These are phyloP conservation scores for Ophioninae sp. DNA, from an alignment of 2,888 invertebrate species.

Conservation along the genomic window DNA sequence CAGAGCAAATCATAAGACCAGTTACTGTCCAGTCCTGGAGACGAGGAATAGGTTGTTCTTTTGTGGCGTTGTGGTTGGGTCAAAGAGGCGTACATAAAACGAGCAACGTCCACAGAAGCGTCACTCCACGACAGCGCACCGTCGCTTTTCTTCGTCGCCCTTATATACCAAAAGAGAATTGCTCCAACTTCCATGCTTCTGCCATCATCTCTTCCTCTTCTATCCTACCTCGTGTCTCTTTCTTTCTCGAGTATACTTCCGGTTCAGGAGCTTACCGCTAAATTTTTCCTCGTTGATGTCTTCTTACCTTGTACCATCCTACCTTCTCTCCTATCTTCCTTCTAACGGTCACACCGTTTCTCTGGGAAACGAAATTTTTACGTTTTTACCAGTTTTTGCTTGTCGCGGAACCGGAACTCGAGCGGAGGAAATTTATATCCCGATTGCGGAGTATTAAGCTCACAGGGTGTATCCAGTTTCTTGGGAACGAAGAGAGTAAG, in stretches of 20 bases:
- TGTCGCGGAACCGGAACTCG: background rate
- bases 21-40: slow-evolving; percentile 55
- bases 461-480: slow-evolving; percentile 10
- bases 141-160: slow-evolving; percentile 29
- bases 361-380: background rate
- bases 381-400: background rate
- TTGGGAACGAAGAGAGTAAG: slow-evolving; percentile 7
- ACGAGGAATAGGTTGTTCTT: slow-evolving; percentile 51
- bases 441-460: background rate
- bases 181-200: slow-evolving; percentile 61
- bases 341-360: background rate
- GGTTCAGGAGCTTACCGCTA: slow-evolving; percentile 70
- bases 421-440: slow-evolving; percentile 17
- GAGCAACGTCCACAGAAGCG: slow-evolving; percentile 70
- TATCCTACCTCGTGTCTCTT: slow-evolving; percentile 32
- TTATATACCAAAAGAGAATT: slow-evolving; percentile 64
- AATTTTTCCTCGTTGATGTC: slow-evolving; percentile 73
- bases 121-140: slow-evolving; percentile 16
- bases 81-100: slow-evolving; percentile 75
- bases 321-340: background rate
- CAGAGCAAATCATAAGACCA: background rate
- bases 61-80: slow-evolving; percentile 68
- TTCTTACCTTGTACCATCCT: background rate
- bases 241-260: background rate
- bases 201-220: background rate